These are phyloP conservation scores for Pseudonaja textilis DNA, from an alignment of 2,113 vertebrate genomes.

Conservation along the genomic window DNA sequence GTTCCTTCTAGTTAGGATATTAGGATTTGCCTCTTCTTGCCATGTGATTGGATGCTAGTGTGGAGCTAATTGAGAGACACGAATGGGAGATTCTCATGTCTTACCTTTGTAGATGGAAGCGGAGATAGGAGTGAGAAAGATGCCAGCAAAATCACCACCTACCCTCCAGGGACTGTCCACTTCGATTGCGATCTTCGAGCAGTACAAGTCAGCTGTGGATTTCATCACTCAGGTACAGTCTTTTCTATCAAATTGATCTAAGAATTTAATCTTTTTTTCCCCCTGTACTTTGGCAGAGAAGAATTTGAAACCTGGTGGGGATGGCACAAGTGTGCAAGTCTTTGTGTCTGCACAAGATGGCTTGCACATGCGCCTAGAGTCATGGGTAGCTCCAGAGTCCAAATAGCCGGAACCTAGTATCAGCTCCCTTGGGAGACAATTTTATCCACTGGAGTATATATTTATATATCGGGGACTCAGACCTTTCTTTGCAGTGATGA, in stretches of 20 bases:
- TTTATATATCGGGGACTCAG: background rate
- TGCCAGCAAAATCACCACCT: conserved; percentile 97
- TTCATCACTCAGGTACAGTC: conserved; percentile 92
- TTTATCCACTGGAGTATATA: background rate
- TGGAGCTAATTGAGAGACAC: conserved; percentile 45
- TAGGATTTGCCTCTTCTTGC: conserved; percentile 30
- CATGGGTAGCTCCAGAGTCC: background rate
- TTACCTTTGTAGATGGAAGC: conserved; percentile 84
- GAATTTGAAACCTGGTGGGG: background rate
- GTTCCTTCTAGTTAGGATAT: background rate
- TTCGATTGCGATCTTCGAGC: conserved; percentile 94
- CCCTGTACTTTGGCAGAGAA: background rate
- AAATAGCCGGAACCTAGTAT: background rate
- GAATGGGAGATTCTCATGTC: conserved; percentile 45
- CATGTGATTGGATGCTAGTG: conserved; percentile 37
- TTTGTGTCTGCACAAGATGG: background rate
- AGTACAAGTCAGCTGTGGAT: conserved; percentile 96
- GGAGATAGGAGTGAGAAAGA: conserved; percentile 97
- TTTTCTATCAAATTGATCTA: background rate
- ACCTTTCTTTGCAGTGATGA: background rate
- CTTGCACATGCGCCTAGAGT: background rate
- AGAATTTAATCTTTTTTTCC: background rate
- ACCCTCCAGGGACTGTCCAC: conserved; percentile 90
- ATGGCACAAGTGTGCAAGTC: background rate
- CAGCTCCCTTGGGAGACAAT: background rate